Evolutionary conservation across 1,140 invertebrate species (phyloP).

Genomic region (Drosophila pruinosa): DNA sequence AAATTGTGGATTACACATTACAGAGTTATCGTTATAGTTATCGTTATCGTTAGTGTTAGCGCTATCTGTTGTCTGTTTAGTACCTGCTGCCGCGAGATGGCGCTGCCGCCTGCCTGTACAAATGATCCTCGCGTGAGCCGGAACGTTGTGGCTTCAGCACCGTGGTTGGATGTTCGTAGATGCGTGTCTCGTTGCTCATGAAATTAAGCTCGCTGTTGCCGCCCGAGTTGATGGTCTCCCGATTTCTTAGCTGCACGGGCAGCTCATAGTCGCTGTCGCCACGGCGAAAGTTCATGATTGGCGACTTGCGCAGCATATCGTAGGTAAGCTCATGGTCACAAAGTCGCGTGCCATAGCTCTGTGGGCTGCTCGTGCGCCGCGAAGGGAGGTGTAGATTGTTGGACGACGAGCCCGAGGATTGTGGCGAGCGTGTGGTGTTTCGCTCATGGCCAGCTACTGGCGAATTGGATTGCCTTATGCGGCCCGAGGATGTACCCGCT

Average conservation of each 20-base stretch:
- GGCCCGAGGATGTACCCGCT: slow-evolving; percentile 9
- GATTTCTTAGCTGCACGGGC: slow-evolving; percentile 57
- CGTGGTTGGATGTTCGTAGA: slow-evolving; percentile 74
- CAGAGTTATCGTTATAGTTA: slow-evolving; percentile 1
- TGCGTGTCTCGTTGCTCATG: slow-evolving; percentile 75
- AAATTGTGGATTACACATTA: slow-evolving; percentile 4
- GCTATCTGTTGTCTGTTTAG: slow-evolving; percentile 22
- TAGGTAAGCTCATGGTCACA: slow-evolving; percentile 82
- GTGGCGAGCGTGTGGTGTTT: slow-evolving; percentile 60
- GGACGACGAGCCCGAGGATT: slow-evolving; percentile 72
- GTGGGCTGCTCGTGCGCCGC: slow-evolving; percentile 68
- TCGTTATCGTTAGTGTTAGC: not conserved
- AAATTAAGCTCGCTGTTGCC: slow-evolving; percentile 80
- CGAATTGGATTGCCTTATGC: slow-evolving; percentile 51
- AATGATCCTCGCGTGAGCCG: slow-evolving; percentile 50
- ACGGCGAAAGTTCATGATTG: slow-evolving; percentile 74
- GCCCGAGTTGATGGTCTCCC: slow-evolving; percentile 76
- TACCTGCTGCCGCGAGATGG: slow-evolving; percentile 72
- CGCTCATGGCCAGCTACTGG: slow-evolving; percentile 40
- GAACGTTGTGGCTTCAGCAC: slow-evolving; percentile 62
- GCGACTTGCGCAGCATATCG: slow-evolving; percentile 70
- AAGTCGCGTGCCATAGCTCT: slow-evolving; percentile 74
- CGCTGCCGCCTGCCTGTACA: slow-evolving; percentile 48
- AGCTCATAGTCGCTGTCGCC: slow-evolving; percentile 70
- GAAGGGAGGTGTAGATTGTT: slow-evolving; percentile 59